Evolutionary conservation across 2,888 invertebrate species (phyloP), one percentile per base, ranked within the genome.

Genomic region (Steromphala cineraria): DNA sequence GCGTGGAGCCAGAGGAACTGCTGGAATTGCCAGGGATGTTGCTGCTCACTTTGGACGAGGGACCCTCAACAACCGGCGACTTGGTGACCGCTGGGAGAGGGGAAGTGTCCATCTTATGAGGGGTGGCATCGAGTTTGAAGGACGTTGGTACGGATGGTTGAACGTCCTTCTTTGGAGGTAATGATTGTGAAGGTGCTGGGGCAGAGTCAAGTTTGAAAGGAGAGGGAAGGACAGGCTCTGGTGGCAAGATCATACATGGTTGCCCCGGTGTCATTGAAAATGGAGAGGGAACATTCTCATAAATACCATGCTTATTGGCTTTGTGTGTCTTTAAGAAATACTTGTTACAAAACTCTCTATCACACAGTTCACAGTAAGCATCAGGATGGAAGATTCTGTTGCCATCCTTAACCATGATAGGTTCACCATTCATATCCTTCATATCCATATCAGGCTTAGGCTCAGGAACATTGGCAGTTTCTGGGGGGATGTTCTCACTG

Each of bases 301-400:
- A 92, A 77, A 99, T 98, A 40, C 98, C 98, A 93, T 99, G 99
- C 92, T 98, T 98, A 94, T 98, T 98, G 52, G 98, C 98, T 93
- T 98, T 98, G 94, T 99, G 99, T 81, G 99, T 99, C 94, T 99
- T 98, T 36, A 99, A 95, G 94, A 98, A 99, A 94, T 99, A 98
- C 93, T 98, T 98, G 95, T 99, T 98, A 94, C 99, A 99, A 94
- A 99, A 99, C 94, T 99, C 99, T 93, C 98, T 98, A 94, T 98
- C 98, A 95, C 99, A 99, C 82, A 98, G 95, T 92, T 98, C 98
- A 94, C 99, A 99, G 94, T 97, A 99, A 21, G 98, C 98, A 94
- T 99, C 99, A 0, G 97, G 98, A 94, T 99, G 98, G 93, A 98
- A 98, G 90, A 98, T 98, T 71, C 90, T 82, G 31, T 81, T 86